Percentiles rank a stretch among this genome's conserved stretches.
Conservation (phyloP, 2,888 invertebrate species). For the Coleophora deauratella region DNA sequence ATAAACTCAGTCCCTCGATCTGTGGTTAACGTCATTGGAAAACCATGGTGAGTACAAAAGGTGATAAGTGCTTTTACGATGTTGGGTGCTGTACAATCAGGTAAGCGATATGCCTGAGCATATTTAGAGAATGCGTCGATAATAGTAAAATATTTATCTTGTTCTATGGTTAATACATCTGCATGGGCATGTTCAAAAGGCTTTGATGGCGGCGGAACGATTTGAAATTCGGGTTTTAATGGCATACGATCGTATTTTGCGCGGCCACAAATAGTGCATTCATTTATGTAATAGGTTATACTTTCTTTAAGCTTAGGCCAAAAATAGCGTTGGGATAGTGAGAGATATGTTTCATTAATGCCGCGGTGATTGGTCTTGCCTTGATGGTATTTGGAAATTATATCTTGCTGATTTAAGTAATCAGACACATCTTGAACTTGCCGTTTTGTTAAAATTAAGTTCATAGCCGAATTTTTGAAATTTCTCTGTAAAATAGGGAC, state of each 20-base stretch:
- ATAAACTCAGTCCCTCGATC: constrained; percentile 11
- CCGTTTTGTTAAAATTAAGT: constrained; percentile 15
- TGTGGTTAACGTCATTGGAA: constrained; percentile 8
- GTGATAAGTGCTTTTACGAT: constrained; percentile 10
- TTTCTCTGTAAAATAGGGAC: constrained; percentile 15
- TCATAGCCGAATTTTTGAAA: constrained; percentile 20
- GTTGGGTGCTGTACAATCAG: constrained; percentile 11
- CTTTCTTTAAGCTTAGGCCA: too few relatives aligned
- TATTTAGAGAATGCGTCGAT: constrained; percentile 14
- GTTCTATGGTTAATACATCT: too few relatives aligned
- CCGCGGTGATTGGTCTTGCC: constrained; percentile 24
- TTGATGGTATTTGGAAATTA: constrained; percentile 20
- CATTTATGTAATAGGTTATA: too few relatives aligned
- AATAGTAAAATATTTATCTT: constrained; percentile 11
- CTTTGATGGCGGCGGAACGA: too few relatives aligned
- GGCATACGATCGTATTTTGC: too few relatives aligned
- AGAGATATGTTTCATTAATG: constrained; percentile 18
- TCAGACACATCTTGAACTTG: constrained; percentile 20
- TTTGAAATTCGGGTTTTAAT: too few relatives aligned
- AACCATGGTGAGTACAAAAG: constrained; percentile 10
- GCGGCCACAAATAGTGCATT: too few relatives aligned
- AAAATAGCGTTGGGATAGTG: too few relatives aligned
- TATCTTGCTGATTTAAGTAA: constrained; percentile 20
- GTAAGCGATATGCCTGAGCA: constrained; percentile 12
- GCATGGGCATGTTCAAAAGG: too few relatives aligned